Evolutionary conservation across 2,797 vertebrate species (phyloP), one percentile per base, ranked within the genome.

Genomic region (Micrastur ruficollis): DNA sequence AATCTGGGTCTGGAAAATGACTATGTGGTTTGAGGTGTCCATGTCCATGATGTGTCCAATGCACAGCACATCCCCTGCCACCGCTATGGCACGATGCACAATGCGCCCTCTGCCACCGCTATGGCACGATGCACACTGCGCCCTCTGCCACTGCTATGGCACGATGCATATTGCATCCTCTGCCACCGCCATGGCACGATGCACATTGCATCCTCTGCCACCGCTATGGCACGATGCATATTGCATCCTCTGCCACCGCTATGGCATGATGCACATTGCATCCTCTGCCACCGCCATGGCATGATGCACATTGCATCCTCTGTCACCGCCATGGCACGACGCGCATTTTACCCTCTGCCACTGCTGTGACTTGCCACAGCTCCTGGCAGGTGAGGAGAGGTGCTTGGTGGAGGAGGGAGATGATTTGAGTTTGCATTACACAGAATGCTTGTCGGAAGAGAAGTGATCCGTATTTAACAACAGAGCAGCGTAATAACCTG

Each of bases 191-290:
- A 13, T 53, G 44, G 14, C 36, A 50, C 10, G 2, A 21, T 3
- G 8, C 4, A 2, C 17, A 17, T 44, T 8, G 42, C 42, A 18
- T 44, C 44, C 68, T 11, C 19, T 15, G 81, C 42, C 46, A 1
- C 1, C 1, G 2, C 20, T 0, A 19, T 6, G 58, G 11, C 70
- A 12, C 1, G 1, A 4, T n/a, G n/a, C n/a, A n/a, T n/a, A n/a
- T n/a, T n/a, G n/a, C 18, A 10, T 10, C 25, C 66, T 42, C 36
- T n/a, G 32, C 36, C 34, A 8, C 15, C 0, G 5, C 32, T 0
- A 13, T 53, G 44, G 14, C 36, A 50, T 10, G 2, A 21, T 3
- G 8, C 4, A 2, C 17, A 17, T 44, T 8, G 42, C 42, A 19
- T 18, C 44, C 68, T 11, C 19, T 15, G 81, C 42, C 46, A 1